A percentile compares a stretch with the other conserved stretches of the same genome.
Conservation (phyloP, 2,113 vertebrate genomes). For the Pyrgilauda ruficollis region DNA sequence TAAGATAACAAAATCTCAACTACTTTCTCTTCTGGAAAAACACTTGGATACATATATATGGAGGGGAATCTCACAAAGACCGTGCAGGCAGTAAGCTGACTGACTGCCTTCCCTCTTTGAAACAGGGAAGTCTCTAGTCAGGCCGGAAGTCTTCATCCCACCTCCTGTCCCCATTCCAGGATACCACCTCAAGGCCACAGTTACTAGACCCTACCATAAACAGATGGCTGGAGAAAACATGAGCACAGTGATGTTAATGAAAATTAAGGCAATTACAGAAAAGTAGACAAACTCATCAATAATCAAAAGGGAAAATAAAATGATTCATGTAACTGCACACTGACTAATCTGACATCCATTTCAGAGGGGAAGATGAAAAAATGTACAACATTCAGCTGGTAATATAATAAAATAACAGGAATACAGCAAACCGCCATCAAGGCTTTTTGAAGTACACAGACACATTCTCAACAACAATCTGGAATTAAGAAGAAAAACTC, state of each 20-base stretch:
- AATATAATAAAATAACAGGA: neutral
- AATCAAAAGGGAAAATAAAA: neutral
- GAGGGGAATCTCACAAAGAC: neutral
- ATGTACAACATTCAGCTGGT: neutral
- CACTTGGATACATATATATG: rapidly evolving
- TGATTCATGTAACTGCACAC: neutral
- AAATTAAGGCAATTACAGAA: neutral
- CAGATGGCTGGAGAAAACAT: neutral
- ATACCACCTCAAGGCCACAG: neutral
- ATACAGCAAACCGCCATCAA: neutral
- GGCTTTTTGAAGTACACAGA: neutral
- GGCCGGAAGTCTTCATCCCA: neutral
- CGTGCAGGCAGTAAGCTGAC: neutral
- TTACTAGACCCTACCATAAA: neutral
- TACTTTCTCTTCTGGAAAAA: neutral
- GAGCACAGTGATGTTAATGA: neutral
- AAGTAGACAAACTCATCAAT: neutral
- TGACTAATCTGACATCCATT: neutral
- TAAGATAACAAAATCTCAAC: neutral
- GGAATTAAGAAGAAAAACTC: neutral
- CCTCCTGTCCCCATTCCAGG: neutral
- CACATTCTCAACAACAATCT: neutral
- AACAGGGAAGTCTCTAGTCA: neutral
- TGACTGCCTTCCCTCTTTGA: neutral
- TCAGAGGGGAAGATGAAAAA: neutral